phyloP scores from a whole-genome alignment of 2,113 vertebrate species.

The Dromas ardeola region DNA sequence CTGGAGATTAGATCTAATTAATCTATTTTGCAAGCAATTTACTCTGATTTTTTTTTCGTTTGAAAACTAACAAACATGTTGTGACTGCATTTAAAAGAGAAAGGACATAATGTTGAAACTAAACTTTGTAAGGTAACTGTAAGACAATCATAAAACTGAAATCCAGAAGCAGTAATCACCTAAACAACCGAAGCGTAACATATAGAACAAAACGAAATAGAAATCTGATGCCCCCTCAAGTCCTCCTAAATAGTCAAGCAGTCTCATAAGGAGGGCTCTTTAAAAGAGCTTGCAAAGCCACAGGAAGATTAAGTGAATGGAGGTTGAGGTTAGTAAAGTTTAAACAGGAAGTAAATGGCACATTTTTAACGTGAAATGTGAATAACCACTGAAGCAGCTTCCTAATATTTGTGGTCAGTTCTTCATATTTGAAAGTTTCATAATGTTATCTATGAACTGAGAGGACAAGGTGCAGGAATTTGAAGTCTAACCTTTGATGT shows the following conservation, averaged over 20 bases:
- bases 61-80: neutral
- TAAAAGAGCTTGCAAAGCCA: neutral
- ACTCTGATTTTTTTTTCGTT: neutral
- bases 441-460: neutral
- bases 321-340: neutral
- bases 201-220: neutral
- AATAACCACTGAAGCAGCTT: neutral
- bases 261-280: neutral
- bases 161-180: neutral
- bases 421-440: neutral
- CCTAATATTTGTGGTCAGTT: neutral
- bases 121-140: neutral
- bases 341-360: neutral
- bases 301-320: neutral
- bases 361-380: neutral
- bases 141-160: neutral
- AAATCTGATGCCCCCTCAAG: neutral
- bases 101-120: neutral
- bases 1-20: neutral
- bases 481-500: neutral
- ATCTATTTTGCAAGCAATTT: neutral
- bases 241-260: neutral
- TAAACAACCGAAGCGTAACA: neutral
- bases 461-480: neutral
- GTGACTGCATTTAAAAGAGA: neutral